Evolutionary conservation across 2,113 vertebrate genomes (phyloP).

Genomic region (Tragelaphus buxtoni): DNA sequence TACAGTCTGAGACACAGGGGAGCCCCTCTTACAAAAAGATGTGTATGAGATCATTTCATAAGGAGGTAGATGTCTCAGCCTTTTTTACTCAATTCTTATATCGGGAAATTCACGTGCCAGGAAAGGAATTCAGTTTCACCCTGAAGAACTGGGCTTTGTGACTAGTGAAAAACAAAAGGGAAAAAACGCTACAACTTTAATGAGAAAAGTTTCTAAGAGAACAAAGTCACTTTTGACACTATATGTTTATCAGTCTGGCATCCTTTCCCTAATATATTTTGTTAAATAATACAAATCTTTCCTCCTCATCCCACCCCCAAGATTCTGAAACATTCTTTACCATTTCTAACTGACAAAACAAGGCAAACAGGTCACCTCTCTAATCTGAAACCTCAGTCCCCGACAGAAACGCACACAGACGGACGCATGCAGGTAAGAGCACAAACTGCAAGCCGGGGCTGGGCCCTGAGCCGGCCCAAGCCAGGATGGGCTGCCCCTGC

Average conservation of each 20-base stretch:
- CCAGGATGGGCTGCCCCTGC: slow-evolving; percentile 48
- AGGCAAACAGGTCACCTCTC: slow-evolving; percentile 70
- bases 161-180: not conserved
- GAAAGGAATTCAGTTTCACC: not conserved
- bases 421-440: slow-evolving; percentile 14
- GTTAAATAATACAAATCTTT: slow-evolving; percentile 31
- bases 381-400: slow-evolving; percentile 55
- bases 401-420: slow-evolving; percentile 65
- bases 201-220: not conserved
- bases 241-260: not conserved
- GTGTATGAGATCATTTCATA: not conserved
- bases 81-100: slow-evolving; percentile 62
- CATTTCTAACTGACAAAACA: slow-evolving; percentile 14
- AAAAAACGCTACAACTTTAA: not conserved
- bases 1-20: not conserved
- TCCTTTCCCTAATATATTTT: not conserved
- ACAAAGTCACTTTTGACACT: not conserved
- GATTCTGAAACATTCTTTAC: not conserved
- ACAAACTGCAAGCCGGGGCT: slow-evolving; percentile 56
- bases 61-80: not conserved
- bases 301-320: not conserved
- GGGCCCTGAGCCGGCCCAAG: slow-evolving; percentile 46
- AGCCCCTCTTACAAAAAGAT: slow-evolving; percentile 6
- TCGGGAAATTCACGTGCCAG: not conserved
- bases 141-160: not conserved